Evolutionary conservation across 2,888 invertebrate genomes (phyloP).

Genomic region (Eurytoma californica): DNA sequence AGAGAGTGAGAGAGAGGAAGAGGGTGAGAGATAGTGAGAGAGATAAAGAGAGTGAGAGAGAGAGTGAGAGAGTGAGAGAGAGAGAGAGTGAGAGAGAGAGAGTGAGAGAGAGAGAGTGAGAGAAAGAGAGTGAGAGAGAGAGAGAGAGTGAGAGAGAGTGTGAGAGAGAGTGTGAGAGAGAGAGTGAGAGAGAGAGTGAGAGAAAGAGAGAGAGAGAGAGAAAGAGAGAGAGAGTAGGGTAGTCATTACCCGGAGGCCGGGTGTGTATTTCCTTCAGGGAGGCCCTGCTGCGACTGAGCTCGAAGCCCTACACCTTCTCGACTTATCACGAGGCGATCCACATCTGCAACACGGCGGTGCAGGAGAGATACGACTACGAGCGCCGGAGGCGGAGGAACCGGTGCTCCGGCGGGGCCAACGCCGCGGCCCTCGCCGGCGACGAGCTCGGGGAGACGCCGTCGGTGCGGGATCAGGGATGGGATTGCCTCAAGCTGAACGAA

Average conservation of each 20-base stretch:
- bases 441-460: constrained; percentile 36
- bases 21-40: not conserved
- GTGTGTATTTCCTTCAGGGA: constrained; percentile 75
- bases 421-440: constrained; percentile 20
- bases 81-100: not conserved
- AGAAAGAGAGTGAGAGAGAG: too few species aligned
- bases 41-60: too few species aligned
- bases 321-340: constrained; percentile 91
- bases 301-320: constrained; percentile 85
- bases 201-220: too few species aligned
- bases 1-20: not conserved
- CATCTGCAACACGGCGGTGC: constrained; percentile 88
- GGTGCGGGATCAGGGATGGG: constrained; percentile 69
- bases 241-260: constrained; percentile 4
- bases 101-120: too few species aligned
- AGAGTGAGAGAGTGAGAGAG: not conserved
- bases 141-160: too few species aligned
- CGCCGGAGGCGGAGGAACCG: constrained; percentile 61
- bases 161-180: too few species aligned
- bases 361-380: constrained; percentile 81
- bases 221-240: not conserved
- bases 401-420: constrained; percentile 48
- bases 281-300: constrained; percentile 91
- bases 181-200: too few species aligned
- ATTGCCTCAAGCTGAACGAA: constrained; percentile 71